These are phyloP conservation scores for Gymnoscelis rufifasciata DNA, from an alignment of 2,888 invertebrate genomes.

Conservation along the genomic window DNA sequence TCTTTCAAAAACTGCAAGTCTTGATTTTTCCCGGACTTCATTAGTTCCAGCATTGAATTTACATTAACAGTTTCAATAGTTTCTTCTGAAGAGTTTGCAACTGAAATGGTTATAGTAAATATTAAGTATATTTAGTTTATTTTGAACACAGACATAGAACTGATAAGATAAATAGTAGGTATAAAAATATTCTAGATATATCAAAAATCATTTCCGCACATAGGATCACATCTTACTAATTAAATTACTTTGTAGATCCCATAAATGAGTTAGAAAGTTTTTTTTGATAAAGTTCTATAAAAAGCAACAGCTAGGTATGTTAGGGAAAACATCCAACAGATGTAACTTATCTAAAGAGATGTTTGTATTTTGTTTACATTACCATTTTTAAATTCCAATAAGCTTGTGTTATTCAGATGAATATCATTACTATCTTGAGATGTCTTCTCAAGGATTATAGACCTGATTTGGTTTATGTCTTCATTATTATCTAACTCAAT, in stretches of 20 bases:
- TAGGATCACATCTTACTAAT: no score
- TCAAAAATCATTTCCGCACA: no score
- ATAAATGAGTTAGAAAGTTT: no score
- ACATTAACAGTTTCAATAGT: conserved; percentile 37
- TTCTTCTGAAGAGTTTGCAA: conserved; percentile 15
- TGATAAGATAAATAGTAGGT: no score
- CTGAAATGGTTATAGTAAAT: neutral
- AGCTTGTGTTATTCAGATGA: conserved; percentile 20
- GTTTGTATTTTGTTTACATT: conserved; percentile 10
- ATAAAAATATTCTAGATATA: no score
- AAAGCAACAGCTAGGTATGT: no score
- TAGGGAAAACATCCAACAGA: no score
- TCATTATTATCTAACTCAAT: conserved; percentile 23
- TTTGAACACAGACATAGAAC: no score
- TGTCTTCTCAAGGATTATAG: conserved; percentile 13
- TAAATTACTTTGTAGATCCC: no score
- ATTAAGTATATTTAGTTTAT: no score
- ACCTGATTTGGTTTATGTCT: conserved; percentile 15
- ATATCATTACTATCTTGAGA: conserved; percentile 18
- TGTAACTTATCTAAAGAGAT: neutral
- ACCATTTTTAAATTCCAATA: conserved; percentile 31
- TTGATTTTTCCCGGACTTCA: conserved; percentile 44
- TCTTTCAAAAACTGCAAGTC: conserved; percentile 54
- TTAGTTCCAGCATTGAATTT: conserved; percentile 47
- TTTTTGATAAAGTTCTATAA: no score